Base-by-base conservation (phyloP, 2,888 invertebrate genomes). In the Hypomecis punctinalis region DNA sequence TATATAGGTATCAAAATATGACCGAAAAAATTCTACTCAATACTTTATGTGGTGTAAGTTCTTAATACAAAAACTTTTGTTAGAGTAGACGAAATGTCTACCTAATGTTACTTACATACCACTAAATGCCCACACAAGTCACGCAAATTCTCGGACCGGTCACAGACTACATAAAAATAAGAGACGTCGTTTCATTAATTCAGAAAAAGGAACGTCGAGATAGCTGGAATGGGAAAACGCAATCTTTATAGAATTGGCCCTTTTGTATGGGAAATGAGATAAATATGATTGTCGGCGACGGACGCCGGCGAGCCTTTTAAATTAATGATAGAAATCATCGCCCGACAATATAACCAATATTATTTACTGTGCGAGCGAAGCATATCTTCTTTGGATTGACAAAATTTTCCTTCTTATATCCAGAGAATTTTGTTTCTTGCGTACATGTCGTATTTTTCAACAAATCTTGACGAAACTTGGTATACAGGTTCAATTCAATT, bases 221-320 rank as follows among this genome's bases (percentile, higher is more conserved):
- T 52, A 47, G 43, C 48, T 33, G 51, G 49, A 61, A 58, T 51
- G 62, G 59, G 51, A 46, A 54, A 52, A 45, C 58, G 52, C 60
- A 67, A 63, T 63, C 57, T 60, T 60, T 51, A 46, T 55, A 46
- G 55, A 64, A 56, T 55, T 55, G 13, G 13, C 39, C 51, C 54
- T 61, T 63, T 68, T 68, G 63, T 63, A 60, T 36, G 49, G 68
- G 49, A 60, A 65, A 65, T 68, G 65, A 68, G 57, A 63, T 65
- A 65, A 65, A 53, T 60, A 68, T 63, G 57, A 65, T 60, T 56
- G 57, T 61, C 67, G 56, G 58, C 55, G 51, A 45, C 45, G 43
- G 46, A 56, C 53, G 53, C 46, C 58, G 54, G 39, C 49, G 48
- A 33, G 11, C 37, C 51, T 39, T 62, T 56, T 56, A 49, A 62